Conservation (phyloP, 2,797 vertebrate species). For the Iguana delicatissima region DNA sequence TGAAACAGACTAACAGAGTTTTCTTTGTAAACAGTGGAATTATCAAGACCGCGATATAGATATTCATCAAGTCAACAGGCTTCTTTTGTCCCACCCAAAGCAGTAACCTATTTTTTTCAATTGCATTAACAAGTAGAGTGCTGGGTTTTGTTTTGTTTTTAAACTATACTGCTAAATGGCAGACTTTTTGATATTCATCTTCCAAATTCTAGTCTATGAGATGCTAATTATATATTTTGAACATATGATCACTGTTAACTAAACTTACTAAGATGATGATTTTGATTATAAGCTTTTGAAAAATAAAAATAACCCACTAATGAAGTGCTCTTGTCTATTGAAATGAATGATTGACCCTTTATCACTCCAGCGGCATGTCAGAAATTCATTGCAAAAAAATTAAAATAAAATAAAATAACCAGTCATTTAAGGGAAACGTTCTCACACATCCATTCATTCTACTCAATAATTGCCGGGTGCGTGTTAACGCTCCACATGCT, state of each 20-base stretch:
- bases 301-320: conserved; percentile 44
- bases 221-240: conserved; percentile 6
- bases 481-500: not conserved
- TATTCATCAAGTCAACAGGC: conserved; percentile 35
- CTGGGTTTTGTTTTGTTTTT: not conserved
- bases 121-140: not conserved
- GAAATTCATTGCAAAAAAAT: not conserved
- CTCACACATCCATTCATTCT: not conserved
- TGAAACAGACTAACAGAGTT: not conserved
- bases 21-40: not conserved
- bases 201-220: not conserved
- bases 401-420: not conserved
- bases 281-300: conserved; percentile 64
- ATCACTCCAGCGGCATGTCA: not conserved
- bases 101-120: not conserved
- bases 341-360: conserved; percentile 12
- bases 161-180: not conserved
- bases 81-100: conserved; percentile 20
- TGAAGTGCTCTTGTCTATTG: conserved; percentile 18
- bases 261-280: conserved; percentile 43
- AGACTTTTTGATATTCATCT: not conserved
- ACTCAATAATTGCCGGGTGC: not conserved
- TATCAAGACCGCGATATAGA: not conserved
- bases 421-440: not conserved
- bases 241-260: not conserved